A percentile compares a stretch with the other conserved stretches of the same genome.
Evolutionary conservation across 2,797 vertebrate species (phyloP).

Genomic region (Hydrocynus forskahlii): DNA sequence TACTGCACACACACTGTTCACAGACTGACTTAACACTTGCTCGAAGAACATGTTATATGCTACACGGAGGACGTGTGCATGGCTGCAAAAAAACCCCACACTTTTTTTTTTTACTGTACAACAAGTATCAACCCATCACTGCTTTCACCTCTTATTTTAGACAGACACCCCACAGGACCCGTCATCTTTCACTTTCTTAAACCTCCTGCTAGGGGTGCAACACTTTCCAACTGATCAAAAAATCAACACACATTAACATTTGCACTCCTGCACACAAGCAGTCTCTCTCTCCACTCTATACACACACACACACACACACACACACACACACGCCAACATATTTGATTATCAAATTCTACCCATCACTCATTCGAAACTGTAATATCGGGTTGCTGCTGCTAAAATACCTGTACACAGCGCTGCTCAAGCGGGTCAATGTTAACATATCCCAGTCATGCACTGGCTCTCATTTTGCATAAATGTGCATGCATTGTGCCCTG

Average conservation of each 20-base stretch:
- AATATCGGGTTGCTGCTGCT: background rate
- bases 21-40: constrained; percentile 15
- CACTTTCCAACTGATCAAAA: background rate
- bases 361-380: background rate
- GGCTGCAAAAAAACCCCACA: background rate
- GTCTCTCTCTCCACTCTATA: too few species aligned
- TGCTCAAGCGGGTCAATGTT: background rate
- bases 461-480: background rate
- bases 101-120: too few species aligned
- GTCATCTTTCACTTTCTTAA: background rate
- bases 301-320: background rate
- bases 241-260: background rate
- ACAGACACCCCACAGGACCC: background rate
- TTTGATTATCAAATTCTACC: background rate
- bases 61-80: background rate
- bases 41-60: constrained; percentile 14
- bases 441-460: background rate
- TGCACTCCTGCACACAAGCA: background rate
- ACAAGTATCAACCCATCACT: background rate
- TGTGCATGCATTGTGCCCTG: background rate
- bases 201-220: background rate
- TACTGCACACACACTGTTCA: too few species aligned
- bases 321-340: background rate
- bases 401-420: background rate
- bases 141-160: background rate